phyloP scores from a whole-genome alignment of 2,113 vertebrate genomes.

The Anser brachyrhynchus region DNA sequence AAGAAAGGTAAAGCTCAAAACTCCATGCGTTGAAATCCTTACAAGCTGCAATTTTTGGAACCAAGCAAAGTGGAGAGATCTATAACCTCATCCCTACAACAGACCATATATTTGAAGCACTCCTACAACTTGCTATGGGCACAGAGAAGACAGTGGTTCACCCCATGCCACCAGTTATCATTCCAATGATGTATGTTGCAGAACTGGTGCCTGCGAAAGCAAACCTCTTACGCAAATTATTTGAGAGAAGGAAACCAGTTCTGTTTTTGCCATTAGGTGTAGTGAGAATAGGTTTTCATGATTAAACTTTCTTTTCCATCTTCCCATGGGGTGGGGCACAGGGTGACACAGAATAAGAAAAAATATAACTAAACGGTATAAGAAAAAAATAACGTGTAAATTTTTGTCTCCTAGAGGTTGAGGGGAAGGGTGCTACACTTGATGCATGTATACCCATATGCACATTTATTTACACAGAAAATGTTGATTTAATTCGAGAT shows the following conservation, averaged over 20 bases:
- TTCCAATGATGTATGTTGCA: neutral
- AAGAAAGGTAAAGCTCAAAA: neutral
- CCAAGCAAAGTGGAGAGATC: neutral
- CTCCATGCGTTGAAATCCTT: neutral
- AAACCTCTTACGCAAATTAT: neutral
- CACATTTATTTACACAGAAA: neutral
- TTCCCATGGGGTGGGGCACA: neutral
- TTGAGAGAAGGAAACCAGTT: neutral
- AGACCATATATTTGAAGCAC: neutral
- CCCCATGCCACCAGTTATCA: neutral
- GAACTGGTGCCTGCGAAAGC: neutral
- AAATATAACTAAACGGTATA: neutral
- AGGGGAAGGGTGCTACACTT: neutral
- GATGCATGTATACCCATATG: neutral
- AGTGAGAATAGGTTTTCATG: neutral
- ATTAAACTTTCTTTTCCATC: neutral
- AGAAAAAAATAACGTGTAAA: neutral
- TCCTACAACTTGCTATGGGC: neutral
- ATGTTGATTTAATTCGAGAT: neutral
- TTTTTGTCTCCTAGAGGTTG: neutral
- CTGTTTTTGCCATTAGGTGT: neutral
- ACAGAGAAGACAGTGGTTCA: neutral
- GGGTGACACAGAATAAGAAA: neutral
- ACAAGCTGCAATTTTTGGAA: neutral
- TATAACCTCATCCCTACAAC: neutral